phyloP scores from a whole-genome alignment of 35 echinoderm and acorn worm genomes.

The Amphiura filiformis region DNA sequence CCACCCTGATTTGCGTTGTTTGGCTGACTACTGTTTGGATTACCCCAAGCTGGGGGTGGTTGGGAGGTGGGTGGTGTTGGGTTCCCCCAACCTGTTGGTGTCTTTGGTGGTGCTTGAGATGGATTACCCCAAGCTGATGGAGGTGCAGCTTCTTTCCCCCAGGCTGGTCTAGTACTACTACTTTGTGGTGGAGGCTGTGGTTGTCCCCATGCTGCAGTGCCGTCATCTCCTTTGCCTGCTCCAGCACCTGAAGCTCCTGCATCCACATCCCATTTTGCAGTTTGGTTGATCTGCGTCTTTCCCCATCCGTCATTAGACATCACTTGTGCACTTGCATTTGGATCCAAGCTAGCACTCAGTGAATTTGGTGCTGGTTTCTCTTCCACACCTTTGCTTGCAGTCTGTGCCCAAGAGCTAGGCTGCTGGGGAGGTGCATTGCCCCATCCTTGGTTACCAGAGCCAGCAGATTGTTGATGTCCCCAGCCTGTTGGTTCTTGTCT shows the following conservation, averaged over 20 bases:
- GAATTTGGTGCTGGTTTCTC: not conserved
- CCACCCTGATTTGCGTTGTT: conserved; percentile 33
- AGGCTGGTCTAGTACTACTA: conserved; percentile 22
- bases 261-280: conserved; percentile 49
- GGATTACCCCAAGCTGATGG: conserved; percentile 27
- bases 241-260: not conserved
- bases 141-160: not conserved
- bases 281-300: conserved; percentile 67
- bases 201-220: conserved; percentile 69
- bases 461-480: not conserved
- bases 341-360: conserved; percentile 1
- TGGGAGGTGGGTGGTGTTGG: conserved; percentile 17
- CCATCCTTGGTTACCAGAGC: not conserved
- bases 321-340: not conserved
- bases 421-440: not conserved
- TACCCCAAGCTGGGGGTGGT: conserved; percentile 58
- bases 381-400: conserved; percentile 36
- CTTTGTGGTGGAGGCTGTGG: conserved; percentile 1
- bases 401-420: conserved; percentile 26
- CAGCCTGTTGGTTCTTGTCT: not conserved
- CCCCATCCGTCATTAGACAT: conserved; percentile 50
- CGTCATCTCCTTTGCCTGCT: conserved; percentile 30
- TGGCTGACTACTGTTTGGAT: conserved; percentile 37
- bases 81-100: conserved; percentile 3
- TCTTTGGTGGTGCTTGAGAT: conserved; percentile 31